Evolutionary conservation across 2,888 invertebrate genomes (phyloP).

Genomic region (Baccha elongata): DNA sequence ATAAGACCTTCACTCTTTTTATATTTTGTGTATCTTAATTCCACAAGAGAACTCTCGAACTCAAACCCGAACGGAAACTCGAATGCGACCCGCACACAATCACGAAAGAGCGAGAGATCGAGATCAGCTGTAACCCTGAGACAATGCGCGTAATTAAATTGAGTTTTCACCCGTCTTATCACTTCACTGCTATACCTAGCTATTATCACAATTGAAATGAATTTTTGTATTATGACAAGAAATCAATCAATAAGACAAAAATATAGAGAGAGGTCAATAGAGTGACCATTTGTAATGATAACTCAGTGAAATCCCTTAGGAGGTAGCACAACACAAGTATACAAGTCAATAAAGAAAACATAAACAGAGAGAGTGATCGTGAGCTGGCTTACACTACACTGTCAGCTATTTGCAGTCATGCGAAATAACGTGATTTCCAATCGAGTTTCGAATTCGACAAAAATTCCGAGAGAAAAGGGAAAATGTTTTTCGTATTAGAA

Average conservation of each 20-base stretch:
- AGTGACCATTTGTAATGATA: conserved; percentile 24
- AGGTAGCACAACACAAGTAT: conserved; percentile 8
- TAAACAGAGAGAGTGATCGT: conserved; percentile 38
- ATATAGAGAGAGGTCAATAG: conserved; percentile 38
- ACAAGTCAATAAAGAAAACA: conserved; percentile 44
- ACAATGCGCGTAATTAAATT: conserved; percentile 18
- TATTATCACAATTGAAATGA: conserved; percentile 52
- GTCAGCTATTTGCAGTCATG: conserved; percentile 9
- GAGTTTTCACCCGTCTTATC: conserved; percentile 43
- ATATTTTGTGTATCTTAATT: conserved; percentile 25
- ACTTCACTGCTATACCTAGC: not conserved
- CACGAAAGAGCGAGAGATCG: not conserved
- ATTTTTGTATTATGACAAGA: conserved; percentile 34
- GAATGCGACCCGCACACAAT: conserved; percentile 1
- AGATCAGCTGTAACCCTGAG: conserved; percentile 42
- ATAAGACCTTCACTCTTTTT: conserved; percentile 56
- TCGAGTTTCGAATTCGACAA: conserved; percentile 62
- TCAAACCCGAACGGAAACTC: conserved; percentile 3
- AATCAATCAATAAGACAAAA: conserved; percentile 27
- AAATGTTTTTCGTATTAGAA: conserved; percentile 28
- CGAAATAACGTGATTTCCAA: conserved; percentile 59
- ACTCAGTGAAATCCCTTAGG: conserved; percentile 48
- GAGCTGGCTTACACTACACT: conserved; percentile 4
- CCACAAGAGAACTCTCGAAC: conserved; percentile 14
- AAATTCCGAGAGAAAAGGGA: conserved; percentile 40